phyloP scores from a whole-genome alignment of 2,888 invertebrate genomes.

The Parnassius mnemosyne region DNA sequence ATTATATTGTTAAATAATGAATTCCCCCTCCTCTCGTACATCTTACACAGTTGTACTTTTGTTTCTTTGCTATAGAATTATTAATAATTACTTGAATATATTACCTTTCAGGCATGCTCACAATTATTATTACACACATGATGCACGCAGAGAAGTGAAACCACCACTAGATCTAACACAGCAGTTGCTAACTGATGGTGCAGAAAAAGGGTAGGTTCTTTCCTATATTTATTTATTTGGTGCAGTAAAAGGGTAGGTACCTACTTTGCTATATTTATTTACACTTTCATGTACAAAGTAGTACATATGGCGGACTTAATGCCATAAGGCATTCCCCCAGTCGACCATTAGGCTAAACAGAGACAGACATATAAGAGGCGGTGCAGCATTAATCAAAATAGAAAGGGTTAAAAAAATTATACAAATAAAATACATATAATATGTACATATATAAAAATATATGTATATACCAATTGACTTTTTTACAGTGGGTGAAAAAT shows the following conservation, averaged over 20 bases:
- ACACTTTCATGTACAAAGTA: too few relatives aligned
- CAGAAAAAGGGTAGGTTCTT: constrained; percentile 62
- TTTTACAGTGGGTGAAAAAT: too few relatives aligned
- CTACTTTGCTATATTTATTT: not conserved
- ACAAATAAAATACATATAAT: too few relatives aligned
- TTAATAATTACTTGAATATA: not conserved
- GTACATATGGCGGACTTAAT: too few relatives aligned
- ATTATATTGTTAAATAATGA: not conserved
- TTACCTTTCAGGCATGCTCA: constrained; percentile 79
- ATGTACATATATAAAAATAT: too few relatives aligned
- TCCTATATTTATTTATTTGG: constrained; percentile 31
- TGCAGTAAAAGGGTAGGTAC: constrained; percentile 64
- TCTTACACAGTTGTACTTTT: not conserved
- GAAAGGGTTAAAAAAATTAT: too few relatives aligned
- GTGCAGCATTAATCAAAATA: too few relatives aligned
- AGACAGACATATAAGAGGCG: too few relatives aligned
- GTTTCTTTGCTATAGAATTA: not conserved
- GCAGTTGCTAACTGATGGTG: constrained; percentile 57
- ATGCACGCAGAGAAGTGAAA: constrained; percentile 88
- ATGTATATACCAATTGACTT: too few relatives aligned
- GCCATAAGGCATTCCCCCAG: too few relatives aligned
- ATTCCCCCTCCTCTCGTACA: too few relatives aligned
- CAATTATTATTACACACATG: constrained; percentile 92
- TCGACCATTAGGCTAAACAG: too few relatives aligned
- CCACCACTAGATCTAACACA: constrained; percentile 83